A percentile compares a stretch with the other conserved stretches of the same genome.
Evolutionary conservation across 1,140 invertebrate species (phyloP).

Genomic region (Drosophila ironensis): DNA sequence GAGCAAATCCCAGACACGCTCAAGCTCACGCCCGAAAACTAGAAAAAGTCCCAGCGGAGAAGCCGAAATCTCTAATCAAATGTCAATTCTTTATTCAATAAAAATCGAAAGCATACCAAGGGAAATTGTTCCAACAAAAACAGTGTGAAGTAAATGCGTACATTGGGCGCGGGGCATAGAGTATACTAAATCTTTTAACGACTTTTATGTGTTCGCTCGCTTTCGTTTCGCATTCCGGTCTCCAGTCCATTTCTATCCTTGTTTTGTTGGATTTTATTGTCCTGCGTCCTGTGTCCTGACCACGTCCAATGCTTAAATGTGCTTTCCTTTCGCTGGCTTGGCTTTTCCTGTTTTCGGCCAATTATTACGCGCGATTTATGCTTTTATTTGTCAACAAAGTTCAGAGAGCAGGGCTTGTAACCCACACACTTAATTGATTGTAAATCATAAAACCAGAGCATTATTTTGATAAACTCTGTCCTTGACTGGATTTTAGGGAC

Average conservation of each 20-base stretch:
- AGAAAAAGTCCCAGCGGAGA: conserved; percentile 24
- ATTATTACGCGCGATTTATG: conserved; percentile 80
- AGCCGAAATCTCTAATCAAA: conserved; percentile 73
- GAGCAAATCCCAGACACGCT: conserved; percentile 42
- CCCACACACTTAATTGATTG: conserved; percentile 43
- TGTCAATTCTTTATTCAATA: conserved; percentile 77
- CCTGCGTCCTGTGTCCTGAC: conserved; percentile 19
- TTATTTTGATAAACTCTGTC: conserved; percentile 39
- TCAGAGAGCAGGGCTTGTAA: conserved; percentile 1
- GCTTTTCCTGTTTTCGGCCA: conserved; percentile 63
- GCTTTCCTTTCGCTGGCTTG: conserved; percentile 38
- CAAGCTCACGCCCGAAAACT: conserved; percentile 18
- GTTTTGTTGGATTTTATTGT: conserved; percentile 33
- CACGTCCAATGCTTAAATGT: conserved; percentile 65
- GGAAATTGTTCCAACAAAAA: conserved; percentile 9
- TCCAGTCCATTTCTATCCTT: not conserved
- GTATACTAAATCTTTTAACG: conserved; percentile 70
- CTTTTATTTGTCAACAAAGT: conserved; percentile 71
- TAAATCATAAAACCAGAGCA: conserved; percentile 32
- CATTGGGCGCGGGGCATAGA: conserved; percentile 6
- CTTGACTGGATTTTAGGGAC: conserved; percentile 8
- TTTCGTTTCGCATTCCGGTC: conserved; percentile 13
- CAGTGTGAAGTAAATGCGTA: conserved; percentile 28
- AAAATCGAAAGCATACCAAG: conserved; percentile 52
- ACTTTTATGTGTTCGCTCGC: conserved; percentile 42